Conservation (phyloP, 1,140 invertebrate species). For the Drosophila melanogaster region Release_6_plus_ISO1_MT NT_033779.5:19606001-19606500, state of each 20-base stretch:
- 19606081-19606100: no score
- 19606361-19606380: conserved; percentile 1
- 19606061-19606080: no score
- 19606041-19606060: no score
- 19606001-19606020: no score
- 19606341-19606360: not conserved
- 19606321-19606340: not conserved
- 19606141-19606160: no score
- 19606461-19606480: conserved; percentile 24
- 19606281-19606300: not conserved
- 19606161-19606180: no score
- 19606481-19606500: conserved; percentile 57
- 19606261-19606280: not conserved
- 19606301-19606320: no score
- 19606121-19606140: no score
- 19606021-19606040: no score
- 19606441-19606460: conserved; percentile 12
- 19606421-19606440: conserved; percentile 12
- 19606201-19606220: not conserved
- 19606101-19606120: no score
- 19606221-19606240: not conserved
- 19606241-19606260: not conserved
- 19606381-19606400: not conserved
- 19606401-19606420: conserved; percentile 51
- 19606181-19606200: not conserved